A percentile compares a stretch with the other conserved stretches of the same genome.
Evolutionary conservation across 2,113 vertebrate genomes (phyloP).

Genomic region (Antechinus flavipes): DNA sequence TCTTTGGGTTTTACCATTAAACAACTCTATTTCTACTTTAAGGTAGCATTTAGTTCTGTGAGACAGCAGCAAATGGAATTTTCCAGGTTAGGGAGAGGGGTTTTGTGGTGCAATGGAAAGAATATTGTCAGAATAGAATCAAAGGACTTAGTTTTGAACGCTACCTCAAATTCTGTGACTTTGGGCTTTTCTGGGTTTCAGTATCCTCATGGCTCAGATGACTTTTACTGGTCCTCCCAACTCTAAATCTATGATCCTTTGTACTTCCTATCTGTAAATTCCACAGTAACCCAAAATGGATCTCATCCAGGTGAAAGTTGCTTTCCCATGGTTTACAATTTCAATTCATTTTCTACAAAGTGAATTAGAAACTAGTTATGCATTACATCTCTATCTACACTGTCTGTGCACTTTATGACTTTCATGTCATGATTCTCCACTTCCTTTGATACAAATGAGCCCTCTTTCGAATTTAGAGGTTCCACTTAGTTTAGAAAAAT

Average conservation of each 20-base stretch:
- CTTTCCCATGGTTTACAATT: neutral
- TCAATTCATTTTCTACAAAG: neutral
- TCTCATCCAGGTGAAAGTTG: neutral
- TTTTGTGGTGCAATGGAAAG: neutral
- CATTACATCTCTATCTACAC: slow-evolving; percentile 2
- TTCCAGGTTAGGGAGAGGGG: neutral
- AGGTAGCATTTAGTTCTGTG: neutral
- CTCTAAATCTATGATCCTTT: neutral
- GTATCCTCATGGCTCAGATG: neutral
- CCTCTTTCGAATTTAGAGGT: neutral
- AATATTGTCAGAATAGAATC: neutral
- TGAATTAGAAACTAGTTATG: slow-evolving; percentile 3
- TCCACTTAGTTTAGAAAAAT: slow-evolving; percentile 19
- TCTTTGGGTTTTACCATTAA: neutral
- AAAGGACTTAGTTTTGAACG: neutral
- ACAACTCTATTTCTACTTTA: neutral
- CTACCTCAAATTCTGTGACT: neutral
- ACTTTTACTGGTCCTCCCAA: neutral
- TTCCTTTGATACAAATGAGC: slow-evolving; percentile 5
- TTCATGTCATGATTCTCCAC: neutral
- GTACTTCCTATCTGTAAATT: neutral
- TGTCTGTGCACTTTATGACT: neutral
- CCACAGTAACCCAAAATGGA: neutral
- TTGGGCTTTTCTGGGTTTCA: neutral
- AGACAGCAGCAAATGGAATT: neutral